These are phyloP conservation scores for Andinoacara biseriatus DNA, from an alignment of 2,113 vertebrate species.

Conservation along the genomic window DNA sequence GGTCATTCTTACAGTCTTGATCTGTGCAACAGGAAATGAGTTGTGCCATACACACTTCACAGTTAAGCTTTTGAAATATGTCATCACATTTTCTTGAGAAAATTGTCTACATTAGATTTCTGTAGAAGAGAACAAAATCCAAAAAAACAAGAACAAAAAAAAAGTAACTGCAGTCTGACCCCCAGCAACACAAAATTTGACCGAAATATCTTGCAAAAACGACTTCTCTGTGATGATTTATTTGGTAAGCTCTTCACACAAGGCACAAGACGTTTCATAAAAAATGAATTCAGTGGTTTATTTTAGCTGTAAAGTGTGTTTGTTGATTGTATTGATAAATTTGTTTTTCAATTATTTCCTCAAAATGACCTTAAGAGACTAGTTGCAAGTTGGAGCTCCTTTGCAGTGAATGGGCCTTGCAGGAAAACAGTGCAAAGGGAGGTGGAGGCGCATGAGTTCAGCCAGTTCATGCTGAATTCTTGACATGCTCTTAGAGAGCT, in stretches of 20 bases:
- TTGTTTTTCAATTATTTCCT: neutral
- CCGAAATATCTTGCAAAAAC: neutral
- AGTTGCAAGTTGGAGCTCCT: neutral
- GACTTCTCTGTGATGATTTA: neutral
- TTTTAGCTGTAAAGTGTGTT: neutral
- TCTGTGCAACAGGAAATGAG: constrained; percentile 55
- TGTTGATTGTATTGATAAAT: neutral
- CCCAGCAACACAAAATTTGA: neutral
- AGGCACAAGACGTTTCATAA: neutral
- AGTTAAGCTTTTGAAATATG: constrained; percentile 50
- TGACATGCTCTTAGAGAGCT: constrained; percentile 37
- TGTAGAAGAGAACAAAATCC: constrained; percentile 20
- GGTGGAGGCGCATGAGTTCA: constrained; percentile 5
- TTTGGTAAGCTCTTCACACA: neutral
- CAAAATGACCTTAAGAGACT: neutral
- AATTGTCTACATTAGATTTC: constrained; percentile 11
- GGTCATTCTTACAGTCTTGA: neutral
- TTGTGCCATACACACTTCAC: constrained; percentile 37
- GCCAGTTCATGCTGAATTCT: constrained; percentile 44
- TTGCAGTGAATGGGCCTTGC: neutral
- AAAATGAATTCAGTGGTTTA: neutral
- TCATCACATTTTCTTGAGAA: constrained; percentile 35
- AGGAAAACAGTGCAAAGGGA: constrained; percentile 2
- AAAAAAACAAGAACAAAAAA: neutral
- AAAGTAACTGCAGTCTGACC: neutral